Conservation (phyloP, 2,888 invertebrate species). For the Latrodectus hesperus region DNA sequence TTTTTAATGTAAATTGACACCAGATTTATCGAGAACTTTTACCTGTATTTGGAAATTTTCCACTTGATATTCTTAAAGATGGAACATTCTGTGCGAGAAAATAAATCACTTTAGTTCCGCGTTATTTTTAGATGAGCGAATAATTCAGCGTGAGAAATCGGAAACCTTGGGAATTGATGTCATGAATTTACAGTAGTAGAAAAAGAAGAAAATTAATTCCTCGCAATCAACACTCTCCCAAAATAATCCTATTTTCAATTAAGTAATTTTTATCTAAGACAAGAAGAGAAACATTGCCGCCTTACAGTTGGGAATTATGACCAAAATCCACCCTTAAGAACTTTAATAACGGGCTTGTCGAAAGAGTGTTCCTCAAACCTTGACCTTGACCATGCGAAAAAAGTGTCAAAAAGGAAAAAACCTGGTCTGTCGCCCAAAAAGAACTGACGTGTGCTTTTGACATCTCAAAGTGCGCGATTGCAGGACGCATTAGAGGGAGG, state of each 20-base stretch:
- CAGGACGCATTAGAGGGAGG: constrained; percentile 18
- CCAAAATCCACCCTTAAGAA: constrained; percentile 23
- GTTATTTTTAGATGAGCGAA: too few species aligned
- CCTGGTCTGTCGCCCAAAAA: constrained; percentile 59
- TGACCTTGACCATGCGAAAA: constrained; percentile 58
- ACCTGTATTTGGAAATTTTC: too few species aligned
- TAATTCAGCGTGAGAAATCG: too few species aligned
- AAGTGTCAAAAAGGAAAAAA: constrained; percentile 45
- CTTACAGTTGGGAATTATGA: constrained; percentile 14
- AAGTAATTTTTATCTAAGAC: background rate
- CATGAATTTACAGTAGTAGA: too few species aligned
- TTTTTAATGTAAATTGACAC: too few species aligned
- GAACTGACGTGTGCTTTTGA: constrained; percentile 53
- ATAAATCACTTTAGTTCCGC: too few species aligned
- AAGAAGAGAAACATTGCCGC: background rate
- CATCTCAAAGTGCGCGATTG: constrained; percentile 19
- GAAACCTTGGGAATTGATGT: too few species aligned
- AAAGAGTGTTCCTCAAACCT: constrained; percentile 39
- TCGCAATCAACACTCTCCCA: background rate
- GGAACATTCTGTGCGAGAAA: too few species aligned
- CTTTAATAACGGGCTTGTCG: constrained; percentile 20
- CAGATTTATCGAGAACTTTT: too few species aligned
- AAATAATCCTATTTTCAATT: constrained; percentile 1
- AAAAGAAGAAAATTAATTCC: too few species aligned
- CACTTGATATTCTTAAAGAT: too few species aligned